Percentiles rank a stretch among this genome's conserved stretches.
phyloP scores from a whole-genome alignment of 2,888 invertebrate genomes.

The Chrysodeixis includens region DNA sequence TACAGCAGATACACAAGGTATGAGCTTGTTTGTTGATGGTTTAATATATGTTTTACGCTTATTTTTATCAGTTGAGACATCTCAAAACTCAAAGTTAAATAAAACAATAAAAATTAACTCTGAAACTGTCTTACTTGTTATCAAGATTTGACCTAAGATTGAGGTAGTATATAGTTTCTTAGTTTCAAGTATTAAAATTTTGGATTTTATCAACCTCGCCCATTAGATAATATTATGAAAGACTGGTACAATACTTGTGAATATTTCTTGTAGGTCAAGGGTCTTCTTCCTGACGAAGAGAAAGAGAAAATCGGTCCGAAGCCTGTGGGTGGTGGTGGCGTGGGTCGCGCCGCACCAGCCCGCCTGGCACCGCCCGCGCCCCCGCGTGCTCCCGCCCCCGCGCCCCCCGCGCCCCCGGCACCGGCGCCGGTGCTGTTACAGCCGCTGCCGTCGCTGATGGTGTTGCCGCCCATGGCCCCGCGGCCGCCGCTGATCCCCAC shows the following conservation, averaged over 20 bases:
- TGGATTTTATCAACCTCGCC: too few species aligned
- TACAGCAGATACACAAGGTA: conserved; percentile 98
- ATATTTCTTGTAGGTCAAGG: conserved; percentile 90
- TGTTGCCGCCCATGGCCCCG: conserved; percentile 84
- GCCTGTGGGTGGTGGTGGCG: conserved; percentile 87
- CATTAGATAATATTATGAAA: too few species aligned
- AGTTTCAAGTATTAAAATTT: too few species aligned
- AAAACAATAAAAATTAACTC: too few species aligned
- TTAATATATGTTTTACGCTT: too few species aligned
- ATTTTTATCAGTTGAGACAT: too few species aligned
- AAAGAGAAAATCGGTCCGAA: conserved; percentile 99
- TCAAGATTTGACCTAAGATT: too few species aligned
- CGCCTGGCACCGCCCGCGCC: conserved; percentile 60
- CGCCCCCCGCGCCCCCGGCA: conserved; percentile 38
- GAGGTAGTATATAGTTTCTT: too few species aligned
- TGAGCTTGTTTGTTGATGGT: background rate
- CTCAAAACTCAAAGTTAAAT: too few species aligned
- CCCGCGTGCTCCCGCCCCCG: conserved; percentile 57
- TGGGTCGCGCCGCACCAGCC: conserved; percentile 51
- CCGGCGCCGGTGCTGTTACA: conserved; percentile 73
- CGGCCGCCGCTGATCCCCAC: conserved; percentile 75
- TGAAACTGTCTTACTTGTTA: too few species aligned
- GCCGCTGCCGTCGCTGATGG: conserved; percentile 87
- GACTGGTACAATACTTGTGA: background rate
- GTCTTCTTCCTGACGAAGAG: conserved; percentile 97